These are phyloP conservation scores for Hylaeus volcanicus DNA, from an alignment of 1,140 invertebrate genomes.

Conservation along the genomic window DNA sequence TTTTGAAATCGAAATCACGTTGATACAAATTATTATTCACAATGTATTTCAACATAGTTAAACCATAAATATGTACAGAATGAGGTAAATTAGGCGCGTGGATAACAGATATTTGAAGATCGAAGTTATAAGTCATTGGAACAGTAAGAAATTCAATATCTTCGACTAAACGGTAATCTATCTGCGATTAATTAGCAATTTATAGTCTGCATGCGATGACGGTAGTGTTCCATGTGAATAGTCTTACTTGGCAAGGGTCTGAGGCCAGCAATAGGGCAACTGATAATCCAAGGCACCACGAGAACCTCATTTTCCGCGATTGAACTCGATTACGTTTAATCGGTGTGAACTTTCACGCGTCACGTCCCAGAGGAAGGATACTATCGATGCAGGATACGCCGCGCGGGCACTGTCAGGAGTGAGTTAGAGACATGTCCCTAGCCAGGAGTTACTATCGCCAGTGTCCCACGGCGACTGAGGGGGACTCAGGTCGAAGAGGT, in stretches of 20 bases:
- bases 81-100: too few relatives aligned
- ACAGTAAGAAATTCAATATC: too few relatives aligned
- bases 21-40: too few relatives aligned
- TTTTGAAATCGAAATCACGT: too few relatives aligned
- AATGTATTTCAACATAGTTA: too few relatives aligned
- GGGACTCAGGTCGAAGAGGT: slow-evolving; percentile 68
- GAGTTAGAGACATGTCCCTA: slow-evolving; percentile 64
- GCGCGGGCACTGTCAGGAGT: slow-evolving; percentile 62
- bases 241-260: slow-evolving; percentile 50
- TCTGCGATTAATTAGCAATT: neutral
- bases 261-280: slow-evolving; percentile 16
- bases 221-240: neutral
- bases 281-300: slow-evolving; percentile 35
- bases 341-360: slow-evolving; percentile 9
- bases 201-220: neutral
- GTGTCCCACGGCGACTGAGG: slow-evolving; percentile 70
- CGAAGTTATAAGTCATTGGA: too few relatives aligned
- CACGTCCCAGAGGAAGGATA: slow-evolving; percentile 33
- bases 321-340: neutral
- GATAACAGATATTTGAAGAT: too few relatives aligned
- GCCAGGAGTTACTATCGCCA: slow-evolving; percentile 68
- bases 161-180: too few relatives aligned
- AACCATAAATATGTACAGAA: too few relatives aligned
- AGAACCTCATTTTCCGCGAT: slow-evolving; percentile 59
- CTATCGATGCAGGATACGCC: slow-evolving; percentile 45